Evolutionary conservation across 2,888 invertebrate species (phyloP), one percentile per base, ranked within the genome.

Genomic region (Morpho helenor): DNA sequence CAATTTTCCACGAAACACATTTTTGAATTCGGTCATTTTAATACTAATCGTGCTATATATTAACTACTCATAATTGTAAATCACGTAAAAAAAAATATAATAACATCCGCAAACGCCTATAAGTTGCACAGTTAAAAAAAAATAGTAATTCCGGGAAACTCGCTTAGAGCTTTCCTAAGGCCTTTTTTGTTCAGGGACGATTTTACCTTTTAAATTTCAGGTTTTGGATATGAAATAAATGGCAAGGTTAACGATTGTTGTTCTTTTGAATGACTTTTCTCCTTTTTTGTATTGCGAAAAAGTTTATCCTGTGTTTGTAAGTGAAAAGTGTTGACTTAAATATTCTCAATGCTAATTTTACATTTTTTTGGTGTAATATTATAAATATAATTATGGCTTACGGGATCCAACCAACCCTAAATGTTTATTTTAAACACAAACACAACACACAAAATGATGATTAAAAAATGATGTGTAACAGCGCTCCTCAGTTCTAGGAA

Each of bases 161-260:
- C 74, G 75, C 76, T 77, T 75, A 74, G 74, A 73, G 66, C 68
- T 66, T 65, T 68, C 62, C 63, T 59, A 60, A 68, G 70, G 68
- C 68, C 69, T 71, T 71, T 73, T 54, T 76, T 31, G 31, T 74
- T 59, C 52, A 42, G 44, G 48, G 23, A 49, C 59, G 59, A 54
- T 62, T 59, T 54, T 46, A 60, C 62, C 57, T 54, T 62, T 60
- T 57, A 52, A 59, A 49, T 62, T 60, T 49, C 54, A 59, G 51
- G 70, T 72, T 70, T 68, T 66, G 67, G 66, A 64, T 67, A 69
- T 68, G 59, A 65, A 67, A 68, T 60, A 64, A 66, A 60, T 59
- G 59, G 55, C 50, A 59, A 57, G 59, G 60, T 62, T 63, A 63
- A 65, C 57, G 60, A 62, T 60, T 62, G 57, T 66, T 52, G 55